These are phyloP conservation scores for Xylota sylvarum DNA, from an alignment of 2,888 invertebrate species.

Conservation along the genomic window DNA sequence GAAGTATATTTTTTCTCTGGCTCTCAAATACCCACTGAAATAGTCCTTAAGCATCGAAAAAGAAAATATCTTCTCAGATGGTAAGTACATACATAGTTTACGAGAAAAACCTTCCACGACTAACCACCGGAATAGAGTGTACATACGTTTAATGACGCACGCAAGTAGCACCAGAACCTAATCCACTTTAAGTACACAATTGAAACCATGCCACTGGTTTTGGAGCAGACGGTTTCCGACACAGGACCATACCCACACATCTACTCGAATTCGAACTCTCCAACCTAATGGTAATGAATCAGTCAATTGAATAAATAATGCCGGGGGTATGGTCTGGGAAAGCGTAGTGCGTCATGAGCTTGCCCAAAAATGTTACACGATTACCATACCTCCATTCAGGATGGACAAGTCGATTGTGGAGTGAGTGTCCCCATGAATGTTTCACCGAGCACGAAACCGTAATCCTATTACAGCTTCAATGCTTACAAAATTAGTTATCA, in stretches of 20 bases:
- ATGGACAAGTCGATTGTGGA: constrained; percentile 39
- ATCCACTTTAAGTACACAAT: neutral
- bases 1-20: too few species aligned
- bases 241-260: neutral
- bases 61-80: too few species aligned
- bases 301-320: constrained; percentile 15
- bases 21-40: too few species aligned
- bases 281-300: constrained; percentile 19
- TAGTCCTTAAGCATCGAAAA: too few species aligned
- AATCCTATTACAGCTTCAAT: constrained; percentile 24
- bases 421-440: constrained; percentile 32
- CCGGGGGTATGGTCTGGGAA: neutral
- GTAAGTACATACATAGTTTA: too few species aligned
- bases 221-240: neutral
- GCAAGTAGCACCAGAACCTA: neutral
- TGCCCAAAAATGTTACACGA: neutral
- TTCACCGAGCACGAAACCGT: constrained; percentile 50
- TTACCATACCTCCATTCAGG: neutral
- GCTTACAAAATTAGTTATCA: constrained; percentile 8
- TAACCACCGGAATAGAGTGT: too few species aligned
- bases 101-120: too few species aligned
- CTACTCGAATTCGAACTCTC: neutral
- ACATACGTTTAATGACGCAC: neutral
- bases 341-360: constrained; percentile 13
- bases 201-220: neutral